Percentiles rank a stretch among this genome's conserved stretches.
Evolutionary conservation across 2,888 invertebrate genomes (phyloP).

Genomic region (Eristalis arbustorum): DNA sequence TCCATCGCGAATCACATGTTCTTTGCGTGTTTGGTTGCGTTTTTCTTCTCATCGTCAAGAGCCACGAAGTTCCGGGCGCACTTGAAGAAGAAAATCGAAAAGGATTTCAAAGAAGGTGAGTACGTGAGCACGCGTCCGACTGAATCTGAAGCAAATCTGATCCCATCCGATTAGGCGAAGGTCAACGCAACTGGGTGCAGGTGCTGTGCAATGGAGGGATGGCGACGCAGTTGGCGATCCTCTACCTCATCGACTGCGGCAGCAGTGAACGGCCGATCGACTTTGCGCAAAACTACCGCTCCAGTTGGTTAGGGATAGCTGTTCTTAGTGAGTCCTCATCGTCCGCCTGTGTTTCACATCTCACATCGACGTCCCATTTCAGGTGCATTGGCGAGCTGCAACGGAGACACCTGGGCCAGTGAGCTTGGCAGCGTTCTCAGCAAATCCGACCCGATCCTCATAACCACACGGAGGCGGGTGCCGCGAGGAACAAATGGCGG

Average conservation of each 20-base stretch:
- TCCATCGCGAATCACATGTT: slow-evolving; percentile 90
- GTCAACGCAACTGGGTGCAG: slow-evolving; percentile 93
- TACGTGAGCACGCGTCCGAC: not conserved
- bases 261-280: slow-evolving; percentile 89
- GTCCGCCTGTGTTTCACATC: not conserved
- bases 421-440: slow-evolving; percentile 91
- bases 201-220: slow-evolving; percentile 94
- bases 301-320: slow-evolving; percentile 91
- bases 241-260: slow-evolving; percentile 90
- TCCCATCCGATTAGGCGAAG: slow-evolving; percentile 83
- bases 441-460: slow-evolving; percentile 85
- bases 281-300: slow-evolving; percentile 87
- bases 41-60: slow-evolving; percentile 90
- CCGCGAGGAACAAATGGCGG: slow-evolving; percentile 95
- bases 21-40: slow-evolving; percentile 86
- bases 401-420: slow-evolving; percentile 95
- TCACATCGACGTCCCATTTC: slow-evolving; percentile 23
- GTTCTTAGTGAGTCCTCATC: slow-evolving; percentile 83
- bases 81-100: slow-evolving; percentile 86
- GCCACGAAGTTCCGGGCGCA: slow-evolving; percentile 88
- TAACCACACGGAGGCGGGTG: slow-evolving; percentile 87
- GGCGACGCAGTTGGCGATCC: slow-evolving; percentile 88
- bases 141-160: not conserved
- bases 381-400: slow-evolving; percentile 89
- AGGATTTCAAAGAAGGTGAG: slow-evolving; percentile 89